phyloP scores from a whole-genome alignment of 2,888 invertebrate species.

The Archips crataeganus region DNA sequence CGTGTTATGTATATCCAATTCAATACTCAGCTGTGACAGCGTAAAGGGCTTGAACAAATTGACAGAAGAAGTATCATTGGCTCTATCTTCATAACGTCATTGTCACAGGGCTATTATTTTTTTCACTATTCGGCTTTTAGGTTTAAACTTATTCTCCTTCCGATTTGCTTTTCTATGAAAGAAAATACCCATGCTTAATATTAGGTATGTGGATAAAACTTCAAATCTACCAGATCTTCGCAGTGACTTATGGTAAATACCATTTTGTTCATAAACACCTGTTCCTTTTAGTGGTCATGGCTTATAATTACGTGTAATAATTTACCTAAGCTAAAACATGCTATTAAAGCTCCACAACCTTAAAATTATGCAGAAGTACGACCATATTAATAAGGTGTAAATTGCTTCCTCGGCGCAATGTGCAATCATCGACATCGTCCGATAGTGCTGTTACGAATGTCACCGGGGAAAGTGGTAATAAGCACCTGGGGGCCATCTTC shows the following conservation, averaged over 20 bases:
- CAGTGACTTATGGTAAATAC: background rate
- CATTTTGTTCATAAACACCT: background rate
- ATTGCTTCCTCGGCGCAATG: conserved; percentile 20
- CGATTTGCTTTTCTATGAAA: background rate
- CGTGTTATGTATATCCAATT: background rate
- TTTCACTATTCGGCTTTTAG: no score
- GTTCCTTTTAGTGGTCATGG: background rate
- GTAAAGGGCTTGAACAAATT: no score
- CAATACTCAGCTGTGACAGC: no score
- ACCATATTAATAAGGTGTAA: conserved; percentile 12
- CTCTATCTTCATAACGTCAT: no score
- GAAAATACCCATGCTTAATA: background rate
- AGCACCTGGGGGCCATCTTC: conserved; percentile 21
- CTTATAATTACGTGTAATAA: background rate
- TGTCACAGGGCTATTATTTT: no score
- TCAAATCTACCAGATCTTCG: background rate
- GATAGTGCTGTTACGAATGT: conserved; percentile 25
- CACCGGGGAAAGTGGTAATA: conserved; percentile 34
- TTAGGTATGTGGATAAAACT: background rate
- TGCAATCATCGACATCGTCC: conserved; percentile 10
- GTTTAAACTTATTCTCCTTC: no score
- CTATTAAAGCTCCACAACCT: background rate
- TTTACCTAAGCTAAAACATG: background rate
- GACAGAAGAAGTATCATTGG: no score
- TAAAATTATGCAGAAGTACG: background rate